Evolutionary conservation across 2,113 vertebrate genomes (phyloP), one percentile per base, ranked within the genome.

Genomic region (Ailurus styani): DNA sequence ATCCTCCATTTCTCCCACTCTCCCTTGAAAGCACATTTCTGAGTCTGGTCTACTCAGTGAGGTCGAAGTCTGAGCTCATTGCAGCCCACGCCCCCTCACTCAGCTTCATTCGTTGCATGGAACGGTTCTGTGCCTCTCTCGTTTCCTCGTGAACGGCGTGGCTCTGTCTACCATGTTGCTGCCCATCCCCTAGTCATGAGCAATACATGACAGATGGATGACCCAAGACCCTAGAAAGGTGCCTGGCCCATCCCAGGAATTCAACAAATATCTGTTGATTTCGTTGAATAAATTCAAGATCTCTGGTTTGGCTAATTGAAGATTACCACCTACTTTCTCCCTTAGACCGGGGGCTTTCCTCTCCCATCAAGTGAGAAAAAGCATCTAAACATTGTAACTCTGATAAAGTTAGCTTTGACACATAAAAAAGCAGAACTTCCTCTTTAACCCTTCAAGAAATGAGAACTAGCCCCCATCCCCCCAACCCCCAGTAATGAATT

Each of bases 341-440:
- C 62, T 25, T 45, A 81, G 60, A 68, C 60, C 85, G 37, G 95
- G 75, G 81, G 21, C 31, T 91, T 83, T 72, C 81, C 57, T n/a
- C 31, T 3, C 15, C 5, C 70, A 11, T 60, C 57, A 89, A 78
- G 93, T 87, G 37, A 96, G 68, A 60, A 91, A 93, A 93, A 92
- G 13, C 64, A 42, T 78, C 20, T 29, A 81, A 68, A 70, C 47
- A 57, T 29, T 64, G 70, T 52, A 89, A 84, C 29, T 88, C 68
- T 50, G 52, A 91, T 86, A 55, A 91, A 96, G 77, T 64, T 89
- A 72, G 78, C 90, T 91, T 68, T 79, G 82, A 91, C 27, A 47
- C 37, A 77, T 27, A 91, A 91, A 90, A 90, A 95, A 86, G 73
- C 57, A 87, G 73, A 90, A 87, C 83, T 90, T 96, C n/a, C 84